phyloP scores from a whole-genome alignment of 1,140 invertebrate genomes.

The Coelopa frigida region DNA sequence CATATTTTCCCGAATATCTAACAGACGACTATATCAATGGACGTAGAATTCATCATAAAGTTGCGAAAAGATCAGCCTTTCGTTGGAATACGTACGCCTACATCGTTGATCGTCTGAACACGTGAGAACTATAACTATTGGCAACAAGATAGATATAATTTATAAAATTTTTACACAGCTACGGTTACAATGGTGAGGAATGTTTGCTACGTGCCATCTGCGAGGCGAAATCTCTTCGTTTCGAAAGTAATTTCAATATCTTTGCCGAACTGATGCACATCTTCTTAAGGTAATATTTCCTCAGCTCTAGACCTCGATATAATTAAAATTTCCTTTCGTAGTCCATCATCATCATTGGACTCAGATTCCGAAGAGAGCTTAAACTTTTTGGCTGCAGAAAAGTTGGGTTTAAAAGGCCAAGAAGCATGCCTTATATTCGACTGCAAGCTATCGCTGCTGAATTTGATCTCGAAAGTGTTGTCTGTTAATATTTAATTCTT shows the following conservation, averaged over 20 bases:
- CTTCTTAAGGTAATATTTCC: constrained; percentile 23
- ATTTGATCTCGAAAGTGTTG: constrained; percentile 25
- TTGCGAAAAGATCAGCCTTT: constrained; percentile 7
- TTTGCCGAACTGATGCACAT: constrained; percentile 22
- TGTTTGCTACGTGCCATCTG: constrained; percentile 26
- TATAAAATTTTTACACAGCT: constrained; percentile 13
- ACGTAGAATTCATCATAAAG: background rate
- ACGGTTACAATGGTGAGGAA: constrained; percentile 25
- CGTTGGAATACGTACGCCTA: constrained; percentile 28
- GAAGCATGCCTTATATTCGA: constrained; percentile 19
- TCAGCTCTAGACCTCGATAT: too few relatives aligned
- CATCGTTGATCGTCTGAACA: constrained; percentile 22
- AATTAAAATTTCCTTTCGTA: background rate
- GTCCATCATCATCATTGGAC: constrained; percentile 13
- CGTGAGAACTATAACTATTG: constrained; percentile 15
- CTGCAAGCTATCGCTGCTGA: constrained; percentile 21
- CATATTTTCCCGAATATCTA: constrained; percentile 26
- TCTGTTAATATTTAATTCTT: too few relatives aligned
- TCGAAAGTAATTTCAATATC: constrained; percentile 19
- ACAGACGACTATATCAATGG: background rate
- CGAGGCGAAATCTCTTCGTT: constrained; percentile 20
- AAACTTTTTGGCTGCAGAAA: constrained; percentile 21
- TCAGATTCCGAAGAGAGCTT: constrained; percentile 4
- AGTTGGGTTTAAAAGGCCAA: background rate
- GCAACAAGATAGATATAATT: background rate